A percentile compares a stretch with the other conserved stretches of the same genome.
Conservation (phyloP, 1,140 invertebrate species). For the Diachasmimorpha longicaudata region DNA sequence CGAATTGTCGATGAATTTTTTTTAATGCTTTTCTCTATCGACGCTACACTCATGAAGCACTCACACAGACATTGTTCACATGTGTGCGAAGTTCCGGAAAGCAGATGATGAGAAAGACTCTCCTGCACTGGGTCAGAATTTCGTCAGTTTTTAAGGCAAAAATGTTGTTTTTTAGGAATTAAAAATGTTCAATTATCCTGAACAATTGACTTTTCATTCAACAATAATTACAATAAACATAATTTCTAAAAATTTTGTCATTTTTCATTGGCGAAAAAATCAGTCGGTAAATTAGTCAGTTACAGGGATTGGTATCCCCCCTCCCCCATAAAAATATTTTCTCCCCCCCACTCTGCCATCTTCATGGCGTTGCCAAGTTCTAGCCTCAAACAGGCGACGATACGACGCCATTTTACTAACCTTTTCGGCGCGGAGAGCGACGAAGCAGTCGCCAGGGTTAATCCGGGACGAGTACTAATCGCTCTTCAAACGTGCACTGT, state of each 20-base stretch:
- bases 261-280: neutral
- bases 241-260: too few relatives aligned
- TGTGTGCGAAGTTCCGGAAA: neutral
- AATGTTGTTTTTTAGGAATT: neutral
- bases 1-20: neutral
- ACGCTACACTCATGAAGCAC: neutral
- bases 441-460: slow-evolving; percentile 24
- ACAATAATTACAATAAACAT: too few relatives aligned
- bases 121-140: neutral
- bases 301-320: too few relatives aligned
- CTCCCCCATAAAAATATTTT: neutral
- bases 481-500: neutral
- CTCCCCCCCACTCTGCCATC: neutral
- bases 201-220: too few relatives aligned
- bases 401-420: slow-evolving; percentile 64
- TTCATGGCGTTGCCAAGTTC: neutral
- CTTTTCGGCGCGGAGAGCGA: slow-evolving; percentile 57
- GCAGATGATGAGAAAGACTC: neutral
- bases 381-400: neutral
- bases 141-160: neutral
- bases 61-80: neutral
- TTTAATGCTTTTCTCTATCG: neutral
- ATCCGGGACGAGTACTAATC: neutral
- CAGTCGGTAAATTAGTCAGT: neutral
- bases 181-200: too few relatives aligned